A percentile compares a stretch with the other conserved stretches of the same genome.
Evolutionary conservation across 2,888 invertebrate genomes (phyloP).

Genomic region (Ectemnius lituratus): DNA sequence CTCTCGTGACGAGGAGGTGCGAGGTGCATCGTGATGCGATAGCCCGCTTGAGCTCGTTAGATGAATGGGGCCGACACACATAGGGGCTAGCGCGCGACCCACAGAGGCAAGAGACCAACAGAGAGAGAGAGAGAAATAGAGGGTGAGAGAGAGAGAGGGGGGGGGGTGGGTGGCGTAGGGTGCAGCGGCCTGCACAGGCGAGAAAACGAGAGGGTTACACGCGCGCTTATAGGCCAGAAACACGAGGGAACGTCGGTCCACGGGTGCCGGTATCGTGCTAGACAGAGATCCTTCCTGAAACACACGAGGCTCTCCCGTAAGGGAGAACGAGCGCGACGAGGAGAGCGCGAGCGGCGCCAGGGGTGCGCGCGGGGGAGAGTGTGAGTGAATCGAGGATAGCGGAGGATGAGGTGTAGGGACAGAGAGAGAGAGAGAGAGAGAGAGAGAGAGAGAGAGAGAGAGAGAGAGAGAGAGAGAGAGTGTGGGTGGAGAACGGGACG

Average conservation of each 20-base stretch:
- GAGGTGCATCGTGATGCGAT: slow-evolving; percentile 52
- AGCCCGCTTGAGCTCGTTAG: slow-evolving; percentile 71
- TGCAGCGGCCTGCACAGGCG: slow-evolving; percentile 4
- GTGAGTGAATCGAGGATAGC: neutral
- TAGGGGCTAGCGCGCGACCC: slow-evolving; percentile 37
- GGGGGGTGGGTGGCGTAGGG: slow-evolving; percentile 3
- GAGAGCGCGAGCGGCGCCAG: slow-evolving; percentile 25
- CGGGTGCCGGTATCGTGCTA: neutral
- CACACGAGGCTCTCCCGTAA: slow-evolving; percentile 5
- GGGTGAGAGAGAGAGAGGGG: slow-evolving; percentile 16
- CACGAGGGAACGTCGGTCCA: neutral
- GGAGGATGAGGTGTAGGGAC: neutral
- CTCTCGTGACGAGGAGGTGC: slow-evolving; percentile 53
- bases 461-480: slow-evolving; percentile 7
- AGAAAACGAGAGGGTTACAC: slow-evolving; percentile 7
- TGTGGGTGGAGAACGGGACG: slow-evolving; percentile 31
- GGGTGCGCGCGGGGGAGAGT: slow-evolving; percentile 33
- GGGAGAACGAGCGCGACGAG: neutral
- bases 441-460: slow-evolving; percentile 12
- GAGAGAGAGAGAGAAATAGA: neutral
- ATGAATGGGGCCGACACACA: slow-evolving; percentile 73
- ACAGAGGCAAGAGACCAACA: slow-evolving; percentile 16
- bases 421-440: neutral
- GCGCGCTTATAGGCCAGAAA: neutral
- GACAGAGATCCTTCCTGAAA: slow-evolving; percentile 2